phyloP scores from a whole-genome alignment of 30 jellyfish, hydroid and myxozoan species.

The Morbakka virulenta region DNA sequence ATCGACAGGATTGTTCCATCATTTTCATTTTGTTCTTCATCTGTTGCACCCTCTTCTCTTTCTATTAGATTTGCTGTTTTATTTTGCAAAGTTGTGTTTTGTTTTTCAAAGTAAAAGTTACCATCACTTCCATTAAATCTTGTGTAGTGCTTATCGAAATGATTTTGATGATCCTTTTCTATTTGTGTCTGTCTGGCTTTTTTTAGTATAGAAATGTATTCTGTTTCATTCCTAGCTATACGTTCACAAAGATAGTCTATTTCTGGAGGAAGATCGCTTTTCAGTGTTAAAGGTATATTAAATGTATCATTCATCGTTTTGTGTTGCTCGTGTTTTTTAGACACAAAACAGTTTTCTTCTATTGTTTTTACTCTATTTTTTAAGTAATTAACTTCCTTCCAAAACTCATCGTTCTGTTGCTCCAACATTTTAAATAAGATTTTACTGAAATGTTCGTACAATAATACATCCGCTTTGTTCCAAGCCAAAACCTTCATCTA shows the following conservation, averaged over 20 bases:
- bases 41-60: neutral
- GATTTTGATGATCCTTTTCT: neutral
- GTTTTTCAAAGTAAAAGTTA: neutral
- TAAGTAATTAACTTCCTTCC: neutral
- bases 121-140: neutral
- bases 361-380: neutral
- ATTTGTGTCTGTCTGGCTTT: neutral
- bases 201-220: too few relatives aligned
- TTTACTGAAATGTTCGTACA: neutral
- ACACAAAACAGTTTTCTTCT: neutral
- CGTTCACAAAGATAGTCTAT: neutral
- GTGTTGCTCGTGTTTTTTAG: neutral
- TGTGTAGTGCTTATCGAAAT: neutral
- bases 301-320: neutral
- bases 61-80: neutral
- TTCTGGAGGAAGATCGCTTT: neutral
- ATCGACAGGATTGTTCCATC: too few relatives aligned
- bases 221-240: neutral
- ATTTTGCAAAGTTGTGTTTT: neutral
- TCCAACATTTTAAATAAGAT: neutral
- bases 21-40: neutral
- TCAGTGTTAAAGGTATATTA: neutral
- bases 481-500: neutral
- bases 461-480: neutral
- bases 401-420: neutral